phyloP scores from a whole-genome alignment of 2,888 invertebrate genomes.

The Oscheius sp. region DNA sequence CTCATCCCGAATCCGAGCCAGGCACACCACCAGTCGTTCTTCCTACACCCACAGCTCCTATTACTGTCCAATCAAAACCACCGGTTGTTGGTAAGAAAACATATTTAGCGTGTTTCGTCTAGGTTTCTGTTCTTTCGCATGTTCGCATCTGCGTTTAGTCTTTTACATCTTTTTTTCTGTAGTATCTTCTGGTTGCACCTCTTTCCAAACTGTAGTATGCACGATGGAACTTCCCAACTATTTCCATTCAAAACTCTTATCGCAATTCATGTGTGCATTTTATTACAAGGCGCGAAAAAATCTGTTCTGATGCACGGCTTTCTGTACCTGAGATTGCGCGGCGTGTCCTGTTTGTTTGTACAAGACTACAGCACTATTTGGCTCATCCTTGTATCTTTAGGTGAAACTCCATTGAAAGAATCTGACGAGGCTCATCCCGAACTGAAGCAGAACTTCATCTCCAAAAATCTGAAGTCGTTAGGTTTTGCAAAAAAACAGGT shows the following conservation, averaged over 20 bases:
- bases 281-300: slow-evolving; percentile 1
- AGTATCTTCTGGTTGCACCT: neutral
- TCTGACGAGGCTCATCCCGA: slow-evolving; percentile 73
- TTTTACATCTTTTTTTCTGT: neutral
- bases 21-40: slow-evolving; percentile 12
- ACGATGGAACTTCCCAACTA: neutral
- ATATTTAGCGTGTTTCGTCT: neutral
- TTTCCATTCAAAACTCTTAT: neutral
- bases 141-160: slow-evolving; percentile 11
- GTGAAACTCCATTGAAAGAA: slow-evolving; percentile 56
- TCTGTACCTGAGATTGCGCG: slow-evolving; percentile 22
- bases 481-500: slow-evolving; percentile 72
- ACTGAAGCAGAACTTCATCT: slow-evolving; percentile 67
- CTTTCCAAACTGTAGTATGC: neutral
- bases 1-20: slow-evolving; percentile 63
- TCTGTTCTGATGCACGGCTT: slow-evolving; percentile 27
- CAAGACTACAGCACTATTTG: neutral
- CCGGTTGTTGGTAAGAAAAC: slow-evolving; percentile 13
- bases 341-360: slow-evolving; percentile 31
- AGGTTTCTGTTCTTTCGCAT: slow-evolving; percentile 1
- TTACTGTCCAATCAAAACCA: slow-evolving; percentile 13
- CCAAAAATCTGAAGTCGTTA: slow-evolving; percentile 71
- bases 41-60: slow-evolving; percentile 19
- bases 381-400: slow-evolving; percentile 38
- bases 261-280: slow-evolving; percentile 7